Percentiles rank a stretch among this genome's conserved stretches.
These are phyloP conservation scores for Acanthopagrus latus DNA, from an alignment of 2,797 vertebrate species.

Conservation along the genomic window DNA sequence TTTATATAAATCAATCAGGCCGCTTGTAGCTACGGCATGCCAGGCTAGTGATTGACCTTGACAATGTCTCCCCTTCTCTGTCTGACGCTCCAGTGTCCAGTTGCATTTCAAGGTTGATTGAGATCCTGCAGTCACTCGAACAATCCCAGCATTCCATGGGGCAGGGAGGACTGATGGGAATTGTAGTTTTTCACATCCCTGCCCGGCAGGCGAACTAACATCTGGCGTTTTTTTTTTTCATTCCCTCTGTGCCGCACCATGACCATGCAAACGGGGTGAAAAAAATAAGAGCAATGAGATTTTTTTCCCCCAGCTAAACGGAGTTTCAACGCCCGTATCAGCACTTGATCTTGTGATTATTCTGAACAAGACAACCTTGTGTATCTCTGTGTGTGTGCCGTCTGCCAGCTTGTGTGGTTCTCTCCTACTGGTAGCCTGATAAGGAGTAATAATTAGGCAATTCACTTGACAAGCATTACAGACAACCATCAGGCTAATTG, in stretches of 20 bases:
- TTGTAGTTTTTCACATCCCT: conserved; percentile 48
- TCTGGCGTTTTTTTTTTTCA: conserved; percentile 8
- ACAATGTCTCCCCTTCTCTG: conserved; percentile 71
- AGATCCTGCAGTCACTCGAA: conserved; percentile 74
- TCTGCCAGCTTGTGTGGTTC: conserved; percentile 24
- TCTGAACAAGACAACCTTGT: conserved; percentile 53
- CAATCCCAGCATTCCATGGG: conserved; percentile 73
- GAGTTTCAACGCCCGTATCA: conserved; percentile 47
- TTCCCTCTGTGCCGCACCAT: conserved; percentile 7
- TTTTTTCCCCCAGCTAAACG: conserved; percentile 24
- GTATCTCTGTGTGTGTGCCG: conserved; percentile 17
- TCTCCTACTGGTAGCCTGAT: conserved; percentile 53
- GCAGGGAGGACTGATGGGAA: conserved; percentile 61
- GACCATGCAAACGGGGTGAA: conserved; percentile 19
- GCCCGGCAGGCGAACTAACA: conserved; percentile 30
- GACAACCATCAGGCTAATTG: conserved; percentile 69
- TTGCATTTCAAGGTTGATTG: conserved; percentile 80
- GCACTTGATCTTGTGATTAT: conserved; percentile 63
- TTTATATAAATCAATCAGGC: conserved; percentile 79
- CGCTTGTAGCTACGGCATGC: conserved; percentile 72
- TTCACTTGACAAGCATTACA: conserved; percentile 72
- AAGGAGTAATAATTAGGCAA: conserved; percentile 71
- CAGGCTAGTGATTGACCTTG: conserved; percentile 79
- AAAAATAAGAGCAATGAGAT: conserved; percentile 11
- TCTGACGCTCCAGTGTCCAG: conserved; percentile 69